Percentiles rank a stretch among this genome's conserved stretches.
Evolutionary conservation across 2,113 vertebrate genomes (phyloP).

Genomic region (Gopherus evgoodei): DNA sequence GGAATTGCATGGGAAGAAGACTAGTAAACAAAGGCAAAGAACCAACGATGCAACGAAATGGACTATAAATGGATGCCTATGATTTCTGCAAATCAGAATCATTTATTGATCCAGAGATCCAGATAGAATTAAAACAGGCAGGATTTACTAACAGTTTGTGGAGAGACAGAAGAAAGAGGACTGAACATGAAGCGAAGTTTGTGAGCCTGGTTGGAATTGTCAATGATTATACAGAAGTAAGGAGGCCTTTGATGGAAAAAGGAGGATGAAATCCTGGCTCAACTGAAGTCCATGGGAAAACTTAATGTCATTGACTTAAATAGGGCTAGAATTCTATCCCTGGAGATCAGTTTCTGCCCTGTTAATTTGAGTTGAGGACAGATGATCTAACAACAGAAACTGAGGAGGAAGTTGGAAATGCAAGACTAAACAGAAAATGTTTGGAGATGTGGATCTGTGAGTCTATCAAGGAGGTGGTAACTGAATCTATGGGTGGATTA

Average conservation of each 20-base stretch:
- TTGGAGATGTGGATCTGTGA: accelerated
- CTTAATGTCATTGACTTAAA: background rate
- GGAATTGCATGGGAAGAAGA: too few species aligned
- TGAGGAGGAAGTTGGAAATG: accelerated
- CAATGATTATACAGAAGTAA: background rate
- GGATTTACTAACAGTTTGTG: background rate
- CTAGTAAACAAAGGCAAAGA: too few species aligned
- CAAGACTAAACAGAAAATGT: accelerated
- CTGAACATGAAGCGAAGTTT: background rate
- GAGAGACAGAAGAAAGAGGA: background rate
- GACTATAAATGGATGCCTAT: too few species aligned
- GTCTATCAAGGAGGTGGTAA: background rate
- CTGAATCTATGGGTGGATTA: background rate
- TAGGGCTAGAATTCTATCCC: background rate
- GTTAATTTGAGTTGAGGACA: background rate
- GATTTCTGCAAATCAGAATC: too few species aligned
- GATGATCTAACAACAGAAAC: background rate
- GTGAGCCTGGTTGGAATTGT: background rate
- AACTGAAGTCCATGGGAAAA: background rate
- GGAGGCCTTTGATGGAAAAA: background rate
- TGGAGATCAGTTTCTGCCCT: background rate
- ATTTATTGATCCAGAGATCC: too few species aligned
- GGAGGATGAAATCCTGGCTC: background rate
- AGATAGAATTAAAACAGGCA: too few species aligned
- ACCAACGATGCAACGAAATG: too few species aligned